Evolutionary conservation across 2,888 invertebrate species (phyloP), one percentile per base, ranked within the genome.

Genomic region (Myopa testacea): DNA sequence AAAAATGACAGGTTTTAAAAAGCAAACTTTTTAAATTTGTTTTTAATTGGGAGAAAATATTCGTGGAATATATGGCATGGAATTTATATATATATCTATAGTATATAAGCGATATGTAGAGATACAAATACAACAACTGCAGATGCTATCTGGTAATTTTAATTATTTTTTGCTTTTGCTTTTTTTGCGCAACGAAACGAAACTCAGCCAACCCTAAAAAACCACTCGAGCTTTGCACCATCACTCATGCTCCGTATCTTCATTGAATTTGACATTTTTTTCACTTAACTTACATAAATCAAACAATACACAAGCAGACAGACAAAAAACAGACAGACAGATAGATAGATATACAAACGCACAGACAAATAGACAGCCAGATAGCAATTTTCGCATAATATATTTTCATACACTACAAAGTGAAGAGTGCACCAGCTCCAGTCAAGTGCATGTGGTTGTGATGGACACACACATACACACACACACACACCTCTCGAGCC

Each of bases 191-290:
- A 45, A 6, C 10, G 45, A 45, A 55, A 8, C n/a, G 26, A 19
- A 62, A 62, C 8, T 62, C 62, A 62, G 34, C 8, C 14, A 71
- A 58, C 38, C n/a, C 16, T 38, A 60, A 50, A 52, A 65, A 75
- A 37, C 19, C 62, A 73, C 63, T 73, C 73, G 37, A 63, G 26
- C 63, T 16, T 63, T 63, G 38, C 67, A 16, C 63, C 63, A 74
- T 74, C 73, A 63, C 75, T 75, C 67, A 67, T 58, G 71, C 71
- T 67, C 26, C 67, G 34, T 65, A 67, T 75, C 75, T 67, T 67
- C 65, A 67, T 75, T 75, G 75, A 75, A 67, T 75, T 75, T 75
- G 75, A 75, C 75, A 75, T 75, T 67, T 75, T 26, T 75, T 52
- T 67, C 75, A 75, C 65, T 75, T 67, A 52, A 75, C 65, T 65